Base-by-base conservation (phyloP, 2,113 vertebrate species). In the Centrocercus urophasianus region DNA sequence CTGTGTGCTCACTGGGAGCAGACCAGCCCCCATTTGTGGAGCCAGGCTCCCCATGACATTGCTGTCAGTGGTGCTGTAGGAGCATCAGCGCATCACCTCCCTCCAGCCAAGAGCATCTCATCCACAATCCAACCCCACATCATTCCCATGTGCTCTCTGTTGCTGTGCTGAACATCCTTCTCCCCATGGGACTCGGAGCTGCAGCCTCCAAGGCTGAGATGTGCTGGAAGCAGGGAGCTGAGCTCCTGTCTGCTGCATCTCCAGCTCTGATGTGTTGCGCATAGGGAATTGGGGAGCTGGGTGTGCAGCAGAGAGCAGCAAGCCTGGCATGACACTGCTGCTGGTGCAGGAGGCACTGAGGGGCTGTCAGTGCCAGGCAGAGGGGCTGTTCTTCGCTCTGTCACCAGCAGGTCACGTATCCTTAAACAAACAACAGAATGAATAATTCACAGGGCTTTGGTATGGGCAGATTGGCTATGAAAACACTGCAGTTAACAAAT, bases 401-500 rank as follows among this genome's bases (percentile, higher is more conserved):
- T 95, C 97, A 80, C 84, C 74, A 83, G 79, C 25, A 45, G 97
- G 96, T 96, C 96, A 95, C 71, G 6, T 96, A 96, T 83, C 95
- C 96, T 98, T 97, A 97, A 97, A 97, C 93, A 98, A 98, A 97
- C 96, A 98, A 95, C 92, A 93, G 96, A 94, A 97, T 98, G 97
- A 98, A 98, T 98, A 97, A 97, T 97, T 97, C 90, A 93, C 84
- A 3, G 94, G 89, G 67, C 93, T 94, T 38, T 93, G 97, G 96
- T 95, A 89, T 1, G 90, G 94, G 95, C 97, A 97, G 97, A 95
- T 93, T 93, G 80, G 96, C 94, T 50, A 32, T 13, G 20, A 89
- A 97, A 97, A 97, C 96, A 89, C 25, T 82, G 95, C 93, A 52
- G 96, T 97, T 98, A 96, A 98, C 98, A 98, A 98, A 98, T 98